Percentiles rank a stretch among this genome's conserved stretches.
phyloP scores from a whole-genome alignment of 2,888 invertebrate species.

The Parasteatoda lunata region DNA sequence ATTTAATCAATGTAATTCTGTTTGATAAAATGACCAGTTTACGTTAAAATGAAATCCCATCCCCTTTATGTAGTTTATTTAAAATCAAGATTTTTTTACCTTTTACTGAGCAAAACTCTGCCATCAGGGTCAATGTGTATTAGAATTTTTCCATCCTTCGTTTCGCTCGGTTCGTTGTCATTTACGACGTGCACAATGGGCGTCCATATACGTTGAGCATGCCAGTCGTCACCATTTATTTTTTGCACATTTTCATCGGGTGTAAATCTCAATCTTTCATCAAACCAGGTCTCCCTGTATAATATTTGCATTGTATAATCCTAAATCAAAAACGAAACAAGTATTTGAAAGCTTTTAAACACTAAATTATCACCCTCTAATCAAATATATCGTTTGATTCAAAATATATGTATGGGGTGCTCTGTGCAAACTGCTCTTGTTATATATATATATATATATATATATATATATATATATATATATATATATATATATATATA shows the following conservation, averaged over 20 bases:
- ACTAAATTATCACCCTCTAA: neutral
- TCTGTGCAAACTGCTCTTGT: too few species aligned
- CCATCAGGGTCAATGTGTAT: constrained; percentile 87
- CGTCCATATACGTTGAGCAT: constrained; percentile 66
- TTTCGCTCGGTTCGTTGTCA: constrained; percentile 74
- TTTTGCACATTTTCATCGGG: constrained; percentile 15
- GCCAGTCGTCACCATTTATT: constrained; percentile 81
- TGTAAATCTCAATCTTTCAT: constrained; percentile 79
- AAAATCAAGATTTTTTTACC: constrained; percentile 72
- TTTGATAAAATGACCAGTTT: too few species aligned
- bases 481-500: too few species aligned
- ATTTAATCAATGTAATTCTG: too few species aligned
- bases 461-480: too few species aligned
- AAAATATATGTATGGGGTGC: too few species aligned
- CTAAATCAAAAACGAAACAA: constrained; percentile 74
- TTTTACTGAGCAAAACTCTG: constrained; percentile 84
- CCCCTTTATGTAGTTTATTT: too few species aligned
- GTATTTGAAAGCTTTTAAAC: neutral
- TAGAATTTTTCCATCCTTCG: constrained; percentile 79
- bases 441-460: too few species aligned
- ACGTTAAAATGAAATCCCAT: too few species aligned
- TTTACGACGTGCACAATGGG: constrained; percentile 69
- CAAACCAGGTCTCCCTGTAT: constrained; percentile 86
- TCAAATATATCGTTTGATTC: too few species aligned
- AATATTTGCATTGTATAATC: constrained; percentile 89